These are phyloP conservation scores for Telmatherina bonti DNA, from an alignment of 2,797 vertebrate species.

Conservation along the genomic window DNA sequence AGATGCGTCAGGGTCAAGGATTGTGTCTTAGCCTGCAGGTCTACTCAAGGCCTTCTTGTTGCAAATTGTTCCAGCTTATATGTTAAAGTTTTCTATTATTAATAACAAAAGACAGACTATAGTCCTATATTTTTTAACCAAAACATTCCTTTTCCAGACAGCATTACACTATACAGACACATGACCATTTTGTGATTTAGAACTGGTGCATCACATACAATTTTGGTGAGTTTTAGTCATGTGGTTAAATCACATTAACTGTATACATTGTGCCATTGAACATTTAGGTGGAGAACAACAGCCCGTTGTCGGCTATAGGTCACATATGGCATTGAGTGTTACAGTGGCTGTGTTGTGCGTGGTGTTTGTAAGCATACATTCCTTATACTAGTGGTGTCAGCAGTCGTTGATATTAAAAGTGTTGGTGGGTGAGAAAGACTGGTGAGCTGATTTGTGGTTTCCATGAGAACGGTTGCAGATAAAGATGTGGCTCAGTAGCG, in stretches of 20 bases:
- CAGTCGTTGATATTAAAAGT: slow-evolving; percentile 79
- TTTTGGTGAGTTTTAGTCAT: slow-evolving; percentile 74
- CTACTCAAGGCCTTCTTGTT: slow-evolving; percentile 59
- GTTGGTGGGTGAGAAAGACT: slow-evolving; percentile 73
- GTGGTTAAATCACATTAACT: slow-evolving; percentile 75
- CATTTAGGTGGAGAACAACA: slow-evolving; percentile 78
- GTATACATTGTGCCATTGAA: slow-evolving; percentile 85
- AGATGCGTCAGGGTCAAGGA: slow-evolving; percentile 49
- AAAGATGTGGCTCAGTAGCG: slow-evolving; percentile 85
- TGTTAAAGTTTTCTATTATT: slow-evolving; percentile 62
- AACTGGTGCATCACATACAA: slow-evolving; percentile 75
- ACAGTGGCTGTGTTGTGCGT: slow-evolving; percentile 79
- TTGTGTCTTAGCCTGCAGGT: slow-evolving; percentile 57
- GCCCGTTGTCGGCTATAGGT: slow-evolving; percentile 75
- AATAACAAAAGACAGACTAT: slow-evolving; percentile 75
- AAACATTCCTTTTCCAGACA: slow-evolving; percentile 70
- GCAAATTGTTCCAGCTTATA: slow-evolving; percentile 51
- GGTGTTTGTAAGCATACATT: slow-evolving; percentile 85
- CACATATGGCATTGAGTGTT: slow-evolving; percentile 76
- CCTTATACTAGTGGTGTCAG: slow-evolving; percentile 85
- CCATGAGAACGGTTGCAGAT: slow-evolving; percentile 70
- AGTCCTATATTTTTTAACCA: slow-evolving; percentile 58
- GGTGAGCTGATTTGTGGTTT: slow-evolving; percentile 73
- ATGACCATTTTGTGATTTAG: slow-evolving; percentile 70
- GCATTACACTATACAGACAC: slow-evolving; percentile 75